Percentiles rank a stretch among this genome's conserved stretches.
Conservation (phyloP, 2,888 invertebrate genomes). For the Chrysodeixis includens region DNA sequence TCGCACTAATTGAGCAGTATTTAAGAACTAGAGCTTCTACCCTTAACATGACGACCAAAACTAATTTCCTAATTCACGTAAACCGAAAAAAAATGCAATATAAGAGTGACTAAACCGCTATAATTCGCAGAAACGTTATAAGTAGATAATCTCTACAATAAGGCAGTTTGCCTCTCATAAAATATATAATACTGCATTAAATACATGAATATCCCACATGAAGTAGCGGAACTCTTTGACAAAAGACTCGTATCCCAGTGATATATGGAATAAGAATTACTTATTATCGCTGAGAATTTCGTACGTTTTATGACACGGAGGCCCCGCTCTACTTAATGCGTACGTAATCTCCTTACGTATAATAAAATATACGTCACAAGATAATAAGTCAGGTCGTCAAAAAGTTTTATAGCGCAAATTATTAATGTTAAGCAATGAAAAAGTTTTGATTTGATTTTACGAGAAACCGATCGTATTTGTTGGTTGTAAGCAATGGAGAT, state of each 20-base stretch:
- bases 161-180: constrained; percentile 3
- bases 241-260: constrained; percentile 50
- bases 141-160: constrained; percentile 3
- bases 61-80: too few relatives aligned
- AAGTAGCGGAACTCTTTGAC: constrained; percentile 49
- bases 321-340: constrained; percentile 48
- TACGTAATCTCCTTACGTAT: constrained; percentile 53
- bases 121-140: neutral
- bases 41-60: too few relatives aligned
- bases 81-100: too few relatives aligned
- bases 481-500: constrained; percentile 45
- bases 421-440: constrained; percentile 57
- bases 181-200: constrained; percentile 5
- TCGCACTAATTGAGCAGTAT: too few relatives aligned
- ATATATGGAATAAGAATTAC: constrained; percentile 64
- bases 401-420: constrained; percentile 55
- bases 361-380: constrained; percentile 57
- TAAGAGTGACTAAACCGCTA: neutral
- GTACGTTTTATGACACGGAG: constrained; percentile 53
- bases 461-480: constrained; percentile 54
- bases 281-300: constrained; percentile 54
- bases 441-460: constrained; percentile 60
- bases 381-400: constrained; percentile 59
- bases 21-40: too few relatives aligned
- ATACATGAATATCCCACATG: constrained; percentile 42